Percentiles rank a stretch among this genome's conserved stretches.
Evolutionary conservation across 2,113 vertebrate genomes (phyloP).

Genomic region (Oreocharis arfaki): DNA sequence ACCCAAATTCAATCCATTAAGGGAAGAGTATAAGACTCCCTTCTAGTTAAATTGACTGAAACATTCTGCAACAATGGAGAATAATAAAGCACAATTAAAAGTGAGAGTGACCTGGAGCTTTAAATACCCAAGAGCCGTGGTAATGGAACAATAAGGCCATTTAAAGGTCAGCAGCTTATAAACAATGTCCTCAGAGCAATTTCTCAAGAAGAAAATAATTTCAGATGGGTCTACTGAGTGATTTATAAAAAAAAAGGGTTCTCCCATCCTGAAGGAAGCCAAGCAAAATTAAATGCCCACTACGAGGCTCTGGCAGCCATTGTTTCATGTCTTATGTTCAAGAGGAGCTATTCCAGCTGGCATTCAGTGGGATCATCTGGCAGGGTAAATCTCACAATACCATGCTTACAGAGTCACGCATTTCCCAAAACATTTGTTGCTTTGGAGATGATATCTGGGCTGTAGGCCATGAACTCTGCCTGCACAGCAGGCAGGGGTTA

Average conservation of each 20-base stretch:
- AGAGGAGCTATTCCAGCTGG: not conserved
- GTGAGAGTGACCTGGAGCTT: conserved; percentile 68
- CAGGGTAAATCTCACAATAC: not conserved
- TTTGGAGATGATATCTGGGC: not conserved
- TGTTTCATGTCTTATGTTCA: not conserved
- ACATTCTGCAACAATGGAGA: conserved; percentile 61
- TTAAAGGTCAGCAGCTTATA: conserved; percentile 67
- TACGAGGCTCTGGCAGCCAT: not conserved
- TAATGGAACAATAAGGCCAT: conserved; percentile 65
- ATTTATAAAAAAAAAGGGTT: conserved; percentile 1
- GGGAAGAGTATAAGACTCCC: conserved; percentile 42
- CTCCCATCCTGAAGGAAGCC: not conserved
- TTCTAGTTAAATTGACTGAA: conserved; percentile 72
- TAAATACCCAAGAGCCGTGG: conserved; percentile 27
- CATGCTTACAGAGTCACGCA: not conserved
- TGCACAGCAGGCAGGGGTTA: not conserved
- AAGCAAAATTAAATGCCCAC: conserved; percentile 5
- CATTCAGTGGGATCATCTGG: not conserved
- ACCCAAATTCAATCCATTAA: conserved; percentile 61
- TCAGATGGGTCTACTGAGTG: not conserved
- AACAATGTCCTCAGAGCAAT: conserved; percentile 27
- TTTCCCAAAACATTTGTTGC: not conserved
- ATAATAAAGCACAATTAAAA: conserved; percentile 74
- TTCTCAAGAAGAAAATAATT: conserved; percentile 16
- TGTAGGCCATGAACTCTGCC: not conserved